phyloP scores from a whole-genome alignment of 2,888 invertebrate genomes.

The Pyrrhosoma nymphula region DNA sequence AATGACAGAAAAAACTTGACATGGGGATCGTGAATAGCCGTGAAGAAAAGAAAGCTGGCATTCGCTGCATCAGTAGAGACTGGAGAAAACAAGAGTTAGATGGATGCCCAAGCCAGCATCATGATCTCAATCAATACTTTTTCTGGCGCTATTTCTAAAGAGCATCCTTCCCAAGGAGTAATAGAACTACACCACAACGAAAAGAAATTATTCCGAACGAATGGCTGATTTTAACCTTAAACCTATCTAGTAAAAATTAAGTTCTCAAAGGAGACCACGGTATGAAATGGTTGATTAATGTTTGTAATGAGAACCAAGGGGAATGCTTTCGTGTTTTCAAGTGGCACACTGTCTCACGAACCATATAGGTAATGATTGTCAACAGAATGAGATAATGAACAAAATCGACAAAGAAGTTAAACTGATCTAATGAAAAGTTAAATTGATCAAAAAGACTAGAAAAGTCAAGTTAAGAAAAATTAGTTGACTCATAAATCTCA shows the following conservation, averaged over 20 bases:
- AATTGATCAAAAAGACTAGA: too few species aligned
- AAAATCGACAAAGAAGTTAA: too few species aligned
- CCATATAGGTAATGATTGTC: too few species aligned
- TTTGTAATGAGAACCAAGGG: neutral
- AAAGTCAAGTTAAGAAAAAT: too few species aligned
- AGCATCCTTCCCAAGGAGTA: neutral
- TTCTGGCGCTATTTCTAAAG: neutral
- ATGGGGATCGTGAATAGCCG: neutral
- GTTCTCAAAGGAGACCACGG: neutral
- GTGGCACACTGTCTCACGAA: neutral
- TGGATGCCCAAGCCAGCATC: neutral
- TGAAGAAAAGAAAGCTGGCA: slow-evolving; percentile 5
- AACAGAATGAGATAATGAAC: too few species aligned
- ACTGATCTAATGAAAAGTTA: too few species aligned
- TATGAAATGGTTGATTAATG: neutral
- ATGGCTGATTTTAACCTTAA: neutral
- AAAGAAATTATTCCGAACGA: neutral
- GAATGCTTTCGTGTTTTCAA: neutral
- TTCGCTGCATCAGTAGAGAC: neutral
- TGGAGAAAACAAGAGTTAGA: neutral
- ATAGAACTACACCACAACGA: neutral
- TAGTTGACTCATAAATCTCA: too few species aligned
- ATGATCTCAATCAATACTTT: neutral
- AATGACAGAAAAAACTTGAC: neutral
- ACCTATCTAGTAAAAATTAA: neutral